A percentile compares a stretch with the other conserved stretches of the same genome.
Evolutionary conservation across 2,113 vertebrate genomes (phyloP).

Genomic region (Elaphurus davidianus): DNA sequence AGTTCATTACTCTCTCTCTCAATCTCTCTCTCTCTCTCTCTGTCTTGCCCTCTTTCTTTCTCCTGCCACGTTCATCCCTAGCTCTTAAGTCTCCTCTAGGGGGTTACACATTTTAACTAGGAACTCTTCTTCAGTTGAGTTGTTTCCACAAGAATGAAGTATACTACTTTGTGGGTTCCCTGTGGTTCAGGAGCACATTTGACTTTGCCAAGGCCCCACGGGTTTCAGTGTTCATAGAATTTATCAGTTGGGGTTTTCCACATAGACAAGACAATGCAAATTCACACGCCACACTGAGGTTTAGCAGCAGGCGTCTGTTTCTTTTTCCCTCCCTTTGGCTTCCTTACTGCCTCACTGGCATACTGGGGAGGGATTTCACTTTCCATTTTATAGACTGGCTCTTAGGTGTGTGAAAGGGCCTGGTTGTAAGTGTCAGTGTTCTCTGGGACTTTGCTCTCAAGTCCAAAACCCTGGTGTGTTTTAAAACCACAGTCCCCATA

Average conservation of each 20-base stretch:
- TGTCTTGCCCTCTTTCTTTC: not conserved
- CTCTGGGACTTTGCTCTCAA: not conserved
- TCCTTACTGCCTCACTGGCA: not conserved
- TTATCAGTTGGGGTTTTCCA: slow-evolving; percentile 25
- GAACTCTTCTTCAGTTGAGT: not conserved
- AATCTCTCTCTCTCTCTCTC: not conserved
- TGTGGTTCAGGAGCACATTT: not conserved
- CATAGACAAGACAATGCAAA: slow-evolving; percentile 50
- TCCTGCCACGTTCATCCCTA: not conserved
- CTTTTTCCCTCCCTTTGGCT: not conserved
- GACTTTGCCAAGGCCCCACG: not conserved
- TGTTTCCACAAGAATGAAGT: not conserved
- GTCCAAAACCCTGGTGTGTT: not conserved
- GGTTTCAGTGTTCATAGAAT: slow-evolving; percentile 2
- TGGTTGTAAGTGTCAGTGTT: not conserved
- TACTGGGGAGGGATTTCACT: not conserved
- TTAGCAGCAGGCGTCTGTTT: not conserved
- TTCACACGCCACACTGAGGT: not conserved
- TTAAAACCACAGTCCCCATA: not conserved
- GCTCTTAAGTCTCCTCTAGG: not conserved
- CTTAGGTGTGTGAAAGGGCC: not conserved
- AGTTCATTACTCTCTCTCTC: not conserved
- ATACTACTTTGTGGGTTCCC: not conserved
- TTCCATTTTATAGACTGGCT: not conserved
- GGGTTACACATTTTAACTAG: not conserved